Conservation (phyloP, 2,113 vertebrate genomes). For the Anoplopoma fimbria region DNA sequence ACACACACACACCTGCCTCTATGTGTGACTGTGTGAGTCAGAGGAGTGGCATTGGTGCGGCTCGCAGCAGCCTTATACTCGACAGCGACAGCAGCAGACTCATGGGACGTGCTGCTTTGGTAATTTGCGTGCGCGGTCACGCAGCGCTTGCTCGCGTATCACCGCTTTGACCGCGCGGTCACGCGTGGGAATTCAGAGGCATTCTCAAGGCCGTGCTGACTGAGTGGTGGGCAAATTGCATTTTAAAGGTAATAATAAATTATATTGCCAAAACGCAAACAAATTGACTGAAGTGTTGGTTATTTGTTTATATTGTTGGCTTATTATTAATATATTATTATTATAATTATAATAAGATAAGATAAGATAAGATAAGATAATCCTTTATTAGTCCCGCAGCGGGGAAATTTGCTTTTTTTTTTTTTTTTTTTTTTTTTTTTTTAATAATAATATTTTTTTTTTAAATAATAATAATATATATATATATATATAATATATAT, state of each 20-base stretch:
- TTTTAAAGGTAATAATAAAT: not conserved
- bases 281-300: not conserved
- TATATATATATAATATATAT: no score
- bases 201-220: not conserved
- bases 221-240: not conserved
- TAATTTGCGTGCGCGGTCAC: slow-evolving; percentile 71
- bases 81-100: not conserved
- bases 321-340: no score
- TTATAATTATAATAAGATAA: no score
- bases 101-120: slow-evolving; percentile 16
- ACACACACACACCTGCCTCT: slow-evolving; percentile 48
- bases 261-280: not conserved
- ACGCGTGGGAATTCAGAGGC: slow-evolving; percentile 12
- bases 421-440: no score
- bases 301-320: not conserved
- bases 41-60: not conserved
- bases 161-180: slow-evolving; percentile 17
- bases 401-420: no score
- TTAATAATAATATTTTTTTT: no score
- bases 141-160: not conserved
- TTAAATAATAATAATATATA: no score
- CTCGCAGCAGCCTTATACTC: slow-evolving; percentile 34
- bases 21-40: slow-evolving; percentile 3
- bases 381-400: no score
- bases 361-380: no score